Conservation (phyloP, 2,888 invertebrate species). For the Diploptera punctata region DNA sequence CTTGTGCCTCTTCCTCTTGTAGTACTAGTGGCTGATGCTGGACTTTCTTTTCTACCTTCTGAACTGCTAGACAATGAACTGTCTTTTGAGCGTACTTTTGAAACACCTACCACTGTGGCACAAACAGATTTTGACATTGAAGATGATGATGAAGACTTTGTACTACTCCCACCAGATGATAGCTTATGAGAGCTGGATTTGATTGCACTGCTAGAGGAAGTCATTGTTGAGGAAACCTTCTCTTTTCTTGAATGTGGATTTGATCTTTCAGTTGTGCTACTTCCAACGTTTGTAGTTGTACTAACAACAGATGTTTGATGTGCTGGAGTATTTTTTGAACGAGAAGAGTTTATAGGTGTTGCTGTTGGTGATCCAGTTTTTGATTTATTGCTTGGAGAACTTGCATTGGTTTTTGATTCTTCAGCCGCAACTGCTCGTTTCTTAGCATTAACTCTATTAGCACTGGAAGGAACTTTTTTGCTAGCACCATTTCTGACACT, state of each 20-base stretch:
- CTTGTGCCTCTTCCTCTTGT: neutral
- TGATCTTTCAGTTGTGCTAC: neutral
- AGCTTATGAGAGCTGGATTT: conserved; percentile 1
- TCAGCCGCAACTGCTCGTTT: neutral
- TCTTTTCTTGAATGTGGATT: neutral
- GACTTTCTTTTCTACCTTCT: neutral
- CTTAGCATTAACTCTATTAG: neutral
- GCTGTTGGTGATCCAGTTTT: neutral
- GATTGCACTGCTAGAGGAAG: neutral
- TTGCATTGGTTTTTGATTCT: neutral
- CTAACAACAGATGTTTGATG: neutral
- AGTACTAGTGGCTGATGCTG: neutral
- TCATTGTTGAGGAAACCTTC: neutral
- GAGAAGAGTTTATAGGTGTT: neutral
- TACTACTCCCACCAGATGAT: neutral
- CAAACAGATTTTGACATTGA: conserved; percentile 6
- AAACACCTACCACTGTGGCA: neutral
- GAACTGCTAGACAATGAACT: neutral
- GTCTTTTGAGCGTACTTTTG: conserved; percentile 6
- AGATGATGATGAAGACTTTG: neutral
- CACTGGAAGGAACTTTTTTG: neutral
- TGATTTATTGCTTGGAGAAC: neutral
- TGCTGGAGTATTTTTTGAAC: neutral
- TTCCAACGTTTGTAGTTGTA: neutral
- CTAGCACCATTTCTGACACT: neutral